phyloP scores from a whole-genome alignment of 1,140 invertebrate species.

The Dreissena polymorpha region DNA sequence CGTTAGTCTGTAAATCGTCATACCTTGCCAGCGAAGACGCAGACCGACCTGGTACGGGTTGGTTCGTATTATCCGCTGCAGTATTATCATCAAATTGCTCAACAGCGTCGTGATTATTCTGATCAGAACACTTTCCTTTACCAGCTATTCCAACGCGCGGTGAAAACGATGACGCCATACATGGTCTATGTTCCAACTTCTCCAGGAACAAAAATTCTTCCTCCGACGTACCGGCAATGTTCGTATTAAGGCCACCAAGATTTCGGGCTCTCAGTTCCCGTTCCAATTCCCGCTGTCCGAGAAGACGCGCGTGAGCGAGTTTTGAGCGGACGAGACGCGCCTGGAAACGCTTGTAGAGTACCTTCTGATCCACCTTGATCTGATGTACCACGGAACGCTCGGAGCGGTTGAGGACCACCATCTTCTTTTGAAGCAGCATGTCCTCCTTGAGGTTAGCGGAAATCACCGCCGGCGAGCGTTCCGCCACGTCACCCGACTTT shows the following conservation, averaged over 20 bases:
- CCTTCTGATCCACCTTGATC: constrained; percentile 53
- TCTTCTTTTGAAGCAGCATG: constrained; percentile 44
- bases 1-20: neutral
- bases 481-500: constrained; percentile 49
- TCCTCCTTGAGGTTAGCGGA: constrained; percentile 52
- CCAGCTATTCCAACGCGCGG: neutral
- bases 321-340: constrained; percentile 32
- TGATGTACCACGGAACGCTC: constrained; percentile 44
- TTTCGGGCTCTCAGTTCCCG: constrained; percentile 27
- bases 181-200: constrained; percentile 48
- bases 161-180: constrained; percentile 31
- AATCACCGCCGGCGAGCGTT: constrained; percentile 44
- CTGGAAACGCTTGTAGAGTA: constrained; percentile 45
- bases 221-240: constrained; percentile 31
- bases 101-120: too few relatives aligned
- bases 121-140: too few relatives aligned
- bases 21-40: constrained; percentile 10
- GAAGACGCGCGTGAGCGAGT: constrained; percentile 33
- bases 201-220: constrained; percentile 49
- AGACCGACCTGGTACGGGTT: neutral
- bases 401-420: constrained; percentile 38
- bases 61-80: too few relatives aligned
- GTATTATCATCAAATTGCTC: too few relatives aligned
- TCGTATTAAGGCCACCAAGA: constrained; percentile 41
- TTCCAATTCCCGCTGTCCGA: constrained; percentile 34